Evolutionary conservation across 2,888 invertebrate species (phyloP).

Genomic region (Torymus auratus): DNA sequence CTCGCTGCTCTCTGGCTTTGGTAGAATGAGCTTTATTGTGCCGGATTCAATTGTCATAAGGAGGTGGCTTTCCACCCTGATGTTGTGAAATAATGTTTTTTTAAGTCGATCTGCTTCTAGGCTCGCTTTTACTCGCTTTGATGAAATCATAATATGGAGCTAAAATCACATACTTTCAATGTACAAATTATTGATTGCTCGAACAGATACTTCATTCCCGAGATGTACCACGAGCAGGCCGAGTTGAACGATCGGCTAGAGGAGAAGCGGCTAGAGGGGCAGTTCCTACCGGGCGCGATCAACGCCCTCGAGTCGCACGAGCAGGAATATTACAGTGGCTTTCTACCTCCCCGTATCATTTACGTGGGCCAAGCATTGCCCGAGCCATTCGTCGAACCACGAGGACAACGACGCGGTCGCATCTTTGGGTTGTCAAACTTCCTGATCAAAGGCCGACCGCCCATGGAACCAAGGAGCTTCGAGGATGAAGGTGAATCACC

Average conservation of each 20-base stretch:
- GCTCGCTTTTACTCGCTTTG: too few relatives aligned
- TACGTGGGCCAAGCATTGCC: conserved; percentile 63
- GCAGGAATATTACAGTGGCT: conserved; percentile 38
- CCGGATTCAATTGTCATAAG: too few relatives aligned
- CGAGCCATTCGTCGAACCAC: conserved; percentile 55
- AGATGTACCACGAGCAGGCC: too few relatives aligned
- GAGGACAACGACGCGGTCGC: conserved; percentile 13
- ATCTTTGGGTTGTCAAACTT: conserved; percentile 26
- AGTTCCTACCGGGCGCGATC: conserved; percentile 22
- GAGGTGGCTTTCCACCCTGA: too few relatives aligned
- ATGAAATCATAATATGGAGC: too few relatives aligned
- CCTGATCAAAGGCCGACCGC: not conserved
- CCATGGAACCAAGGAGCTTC: conserved; percentile 19
- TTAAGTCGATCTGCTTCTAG: too few relatives aligned
- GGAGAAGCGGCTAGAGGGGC: not conserved
- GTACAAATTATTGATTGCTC: too few relatives aligned
- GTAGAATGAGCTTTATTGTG: too few relatives aligned
- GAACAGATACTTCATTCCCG: too few relatives aligned
- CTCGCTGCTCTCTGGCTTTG: too few relatives aligned
- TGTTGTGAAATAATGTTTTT: too few relatives aligned
- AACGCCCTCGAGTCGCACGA: conserved; percentile 15
- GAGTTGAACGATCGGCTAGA: not conserved
- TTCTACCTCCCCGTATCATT: conserved; percentile 62
- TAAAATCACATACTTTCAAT: too few relatives aligned
- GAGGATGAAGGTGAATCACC: conserved; percentile 14